Conservation (phyloP, 30 jellyfish, hydroid and myxozoan genomes). For the Hydra vulgaris region DNA sequence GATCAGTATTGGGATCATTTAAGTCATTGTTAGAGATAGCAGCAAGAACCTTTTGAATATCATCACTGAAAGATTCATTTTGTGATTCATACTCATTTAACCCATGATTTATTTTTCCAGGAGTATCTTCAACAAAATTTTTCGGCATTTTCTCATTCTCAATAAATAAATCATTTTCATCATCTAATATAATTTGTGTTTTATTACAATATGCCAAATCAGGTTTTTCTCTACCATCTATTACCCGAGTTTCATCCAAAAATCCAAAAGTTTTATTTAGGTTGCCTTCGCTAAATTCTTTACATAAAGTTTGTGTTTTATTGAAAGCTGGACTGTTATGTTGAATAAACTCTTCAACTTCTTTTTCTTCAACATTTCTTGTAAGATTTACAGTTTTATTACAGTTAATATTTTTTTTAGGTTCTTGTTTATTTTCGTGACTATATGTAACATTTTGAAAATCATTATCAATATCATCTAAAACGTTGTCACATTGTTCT, state of each 20-base stretch:
- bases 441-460: not conserved
- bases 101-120: constrained; percentile 1
- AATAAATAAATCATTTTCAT: constrained; percentile 13
- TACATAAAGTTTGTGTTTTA: not conserved
- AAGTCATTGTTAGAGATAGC: constrained; percentile 20
- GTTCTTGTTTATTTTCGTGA: not conserved
- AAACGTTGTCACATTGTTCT: not conserved
- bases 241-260: constrained; percentile 19
- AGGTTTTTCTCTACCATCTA: not conserved
- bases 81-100: constrained; percentile 5
- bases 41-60: constrained; percentile 25
- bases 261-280: not conserved
- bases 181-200: not conserved
- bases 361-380: not conserved
- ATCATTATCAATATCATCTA: not conserved
- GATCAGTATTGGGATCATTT: not conserved
- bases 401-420: not conserved
- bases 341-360: not conserved
- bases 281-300: not conserved
- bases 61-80: constrained; percentile 21
- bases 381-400: constrained; percentile 2
- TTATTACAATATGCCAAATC: not conserved
- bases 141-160: constrained; percentile 34
- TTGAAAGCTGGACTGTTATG: constrained; percentile 2
- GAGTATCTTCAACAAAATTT: constrained; percentile 23